Evolutionary conservation across 2,888 invertebrate genomes (phyloP).

Genomic region (Ferrisia virgata): DNA sequence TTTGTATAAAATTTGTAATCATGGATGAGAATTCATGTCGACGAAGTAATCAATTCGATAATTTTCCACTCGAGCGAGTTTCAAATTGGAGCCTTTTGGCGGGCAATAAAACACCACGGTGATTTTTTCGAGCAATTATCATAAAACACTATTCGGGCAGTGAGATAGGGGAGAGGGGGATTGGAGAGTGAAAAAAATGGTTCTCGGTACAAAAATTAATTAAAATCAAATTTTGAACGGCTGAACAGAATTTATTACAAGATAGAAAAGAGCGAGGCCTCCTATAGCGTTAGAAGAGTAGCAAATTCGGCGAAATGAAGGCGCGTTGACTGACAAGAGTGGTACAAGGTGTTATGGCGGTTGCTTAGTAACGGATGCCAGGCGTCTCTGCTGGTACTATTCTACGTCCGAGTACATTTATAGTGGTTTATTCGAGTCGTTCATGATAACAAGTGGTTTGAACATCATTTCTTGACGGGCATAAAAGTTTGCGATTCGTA

Average conservation of each 20-base stretch:
- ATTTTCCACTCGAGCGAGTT: not conserved
- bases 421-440: constrained; percentile 43
- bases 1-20: not conserved
- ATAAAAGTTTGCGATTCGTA: not conserved
- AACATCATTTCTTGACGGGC: constrained; percentile 27
- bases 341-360: constrained; percentile 43
- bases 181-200: not conserved
- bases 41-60: not conserved
- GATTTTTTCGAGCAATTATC: not conserved
- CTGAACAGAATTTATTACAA: constrained; percentile 16
- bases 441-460: constrained; percentile 44
- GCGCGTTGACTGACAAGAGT: constrained; percentile 43
- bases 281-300: constrained; percentile 20
- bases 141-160: not conserved
- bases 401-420: constrained; percentile 37
- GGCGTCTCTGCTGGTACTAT: constrained; percentile 35
- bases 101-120: not conserved
- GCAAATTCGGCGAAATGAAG: constrained; percentile 36
- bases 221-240: constrained; percentile 18
- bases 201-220: constrained; percentile 1
- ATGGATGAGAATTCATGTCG: not conserved
- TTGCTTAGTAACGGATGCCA: constrained; percentile 45
- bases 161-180: not conserved
- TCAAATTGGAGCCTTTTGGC: not conserved
- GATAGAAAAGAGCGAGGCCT: not conserved